These are phyloP conservation scores for Volucella zonaria DNA, from an alignment of 2,888 invertebrate genomes.

Conservation along the genomic window DNA sequence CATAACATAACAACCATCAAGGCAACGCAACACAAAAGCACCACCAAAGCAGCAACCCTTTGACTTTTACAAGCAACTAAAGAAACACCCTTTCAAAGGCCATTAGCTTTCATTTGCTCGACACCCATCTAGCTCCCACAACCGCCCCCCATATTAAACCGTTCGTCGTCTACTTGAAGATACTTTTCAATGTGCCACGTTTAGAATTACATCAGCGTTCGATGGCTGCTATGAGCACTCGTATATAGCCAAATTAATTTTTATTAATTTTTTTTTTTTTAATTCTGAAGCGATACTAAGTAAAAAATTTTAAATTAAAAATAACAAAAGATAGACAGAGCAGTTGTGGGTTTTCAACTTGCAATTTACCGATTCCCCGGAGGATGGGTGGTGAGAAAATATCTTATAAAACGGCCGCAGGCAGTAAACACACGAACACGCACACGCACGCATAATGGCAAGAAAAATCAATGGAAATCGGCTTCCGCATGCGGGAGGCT, in stretches of 20 bases:
- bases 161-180: constrained; percentile 16
- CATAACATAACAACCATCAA: constrained; percentile 70
- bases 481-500: not conserved
- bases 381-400: constrained; percentile 8
- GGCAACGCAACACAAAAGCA: constrained; percentile 22
- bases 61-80: constrained; percentile 28
- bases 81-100: constrained; percentile 16
- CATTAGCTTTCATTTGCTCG: constrained; percentile 3
- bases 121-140: not conserved
- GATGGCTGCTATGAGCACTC: not conserved
- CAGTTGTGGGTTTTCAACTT: too few species aligned
- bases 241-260: constrained; percentile 33
- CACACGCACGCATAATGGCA: not conserved
- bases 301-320: not conserved
- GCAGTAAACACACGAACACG: not conserved
- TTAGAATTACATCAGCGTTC: constrained; percentile 47
- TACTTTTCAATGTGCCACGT: constrained; percentile 42
- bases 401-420: constrained; percentile 6
- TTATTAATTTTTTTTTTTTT: not conserved
- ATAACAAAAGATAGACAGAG: too few species aligned
- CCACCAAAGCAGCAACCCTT: constrained; percentile 38
- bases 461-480: constrained; percentile 39
- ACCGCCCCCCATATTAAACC: not conserved
- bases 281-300: constrained; percentile 20
- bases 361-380: not conserved